These are phyloP conservation scores for Nephrotoma flavescens DNA, from an alignment of 2,888 invertebrate genomes.

Conservation along the genomic window DNA sequence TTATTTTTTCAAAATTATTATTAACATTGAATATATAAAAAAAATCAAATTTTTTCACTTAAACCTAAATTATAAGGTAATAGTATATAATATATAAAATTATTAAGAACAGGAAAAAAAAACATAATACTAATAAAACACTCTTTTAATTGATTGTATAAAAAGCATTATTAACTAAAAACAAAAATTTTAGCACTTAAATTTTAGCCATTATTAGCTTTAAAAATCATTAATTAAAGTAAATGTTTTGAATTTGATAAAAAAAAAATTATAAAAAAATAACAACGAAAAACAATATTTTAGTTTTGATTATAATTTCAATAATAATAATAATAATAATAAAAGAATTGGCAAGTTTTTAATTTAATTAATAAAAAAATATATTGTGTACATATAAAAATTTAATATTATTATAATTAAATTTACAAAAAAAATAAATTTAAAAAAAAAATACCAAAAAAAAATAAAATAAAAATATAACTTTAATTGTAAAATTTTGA, in stretches of 20 bases:
- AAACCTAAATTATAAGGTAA: background rate
- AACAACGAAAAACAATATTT: background rate
- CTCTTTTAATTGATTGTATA: slow-evolving; percentile 8
- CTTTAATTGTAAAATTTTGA: slow-evolving; percentile 11
- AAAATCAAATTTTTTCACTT: slow-evolving; percentile 5
- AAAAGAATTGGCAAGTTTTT: background rate
- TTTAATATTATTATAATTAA: background rate
- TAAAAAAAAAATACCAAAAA: background rate
- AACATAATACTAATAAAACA: slow-evolving; percentile 4
- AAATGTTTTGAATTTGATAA: background rate
- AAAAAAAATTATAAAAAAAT: background rate
- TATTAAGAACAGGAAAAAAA: slow-evolving; percentile 1
- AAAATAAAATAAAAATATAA: background rate
- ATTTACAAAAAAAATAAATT: background rate
- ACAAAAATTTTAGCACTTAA: slow-evolving; percentile 1
- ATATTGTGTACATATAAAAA: background rate
- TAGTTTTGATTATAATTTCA: background rate
- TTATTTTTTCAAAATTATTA: background rate
- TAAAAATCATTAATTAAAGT: background rate
- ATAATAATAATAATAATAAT: background rate
- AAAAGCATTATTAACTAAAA: slow-evolving; percentile 10
- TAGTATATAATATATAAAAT: background rate
- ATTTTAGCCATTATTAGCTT: slow-evolving; percentile 9
- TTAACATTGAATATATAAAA: background rate
- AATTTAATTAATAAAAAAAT: background rate